These are phyloP conservation scores for Solen grandis DNA, from an alignment of 1,140 invertebrate species.

Conservation along the genomic window DNA sequence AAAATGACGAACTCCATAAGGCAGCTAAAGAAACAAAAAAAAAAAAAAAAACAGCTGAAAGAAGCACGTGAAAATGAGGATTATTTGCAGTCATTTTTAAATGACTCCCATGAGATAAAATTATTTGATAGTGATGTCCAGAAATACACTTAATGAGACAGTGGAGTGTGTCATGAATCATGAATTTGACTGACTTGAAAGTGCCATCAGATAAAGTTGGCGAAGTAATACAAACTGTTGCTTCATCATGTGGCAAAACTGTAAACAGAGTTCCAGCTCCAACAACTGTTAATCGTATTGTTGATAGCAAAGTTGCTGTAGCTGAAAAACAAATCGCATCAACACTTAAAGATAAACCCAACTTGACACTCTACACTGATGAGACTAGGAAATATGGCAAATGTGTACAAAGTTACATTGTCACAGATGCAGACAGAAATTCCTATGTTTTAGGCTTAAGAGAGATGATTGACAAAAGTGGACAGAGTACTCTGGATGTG, in stretches of 20 bases:
- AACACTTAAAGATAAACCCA: background rate
- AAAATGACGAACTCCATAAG: background rate
- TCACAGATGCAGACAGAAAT: slow-evolving; percentile 31
- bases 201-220: slow-evolving; percentile 8
- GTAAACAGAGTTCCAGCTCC: slow-evolving; percentile 5
- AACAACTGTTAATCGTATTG: slow-evolving; percentile 8
- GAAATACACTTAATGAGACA: slow-evolving; percentile 5
- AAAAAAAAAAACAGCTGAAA: background rate
- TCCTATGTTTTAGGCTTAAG: slow-evolving; percentile 35
- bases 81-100: background rate
- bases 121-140: background rate
- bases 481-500: slow-evolving; percentile 22
- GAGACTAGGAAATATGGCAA: slow-evolving; percentile 52
- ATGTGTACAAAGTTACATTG: slow-evolving; percentile 11
- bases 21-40: background rate
- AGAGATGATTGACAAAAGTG: slow-evolving; percentile 34
- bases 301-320: slow-evolving; percentile 15
- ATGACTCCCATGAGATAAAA: background rate
- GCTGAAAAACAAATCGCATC: slow-evolving; percentile 21
- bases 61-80: background rate
- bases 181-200: slow-evolving; percentile 37
- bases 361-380: slow-evolving; percentile 25
- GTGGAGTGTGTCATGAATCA: slow-evolving; percentile 25
- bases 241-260: slow-evolving; percentile 8
- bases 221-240: slow-evolving; percentile 4